A percentile compares a stretch with the other conserved stretches of the same genome.
Evolutionary conservation across 2,797 vertebrate genomes (phyloP).

Genomic region (Sphenopsis melanotis): DNA sequence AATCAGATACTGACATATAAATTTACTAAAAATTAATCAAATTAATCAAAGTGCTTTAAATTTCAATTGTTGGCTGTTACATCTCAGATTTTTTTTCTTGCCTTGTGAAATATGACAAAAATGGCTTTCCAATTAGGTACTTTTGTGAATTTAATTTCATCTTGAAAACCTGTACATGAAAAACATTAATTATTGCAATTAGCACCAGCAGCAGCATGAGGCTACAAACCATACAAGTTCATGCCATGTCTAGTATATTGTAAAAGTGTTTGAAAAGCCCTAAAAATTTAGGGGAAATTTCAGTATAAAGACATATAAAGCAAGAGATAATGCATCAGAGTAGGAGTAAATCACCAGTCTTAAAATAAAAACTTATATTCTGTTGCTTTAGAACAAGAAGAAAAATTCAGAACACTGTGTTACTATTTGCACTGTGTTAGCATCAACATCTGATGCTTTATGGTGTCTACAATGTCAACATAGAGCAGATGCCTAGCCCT

Average conservation of each 20-base stretch:
- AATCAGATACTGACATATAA: background rate
- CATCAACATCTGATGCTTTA: conserved; percentile 1
- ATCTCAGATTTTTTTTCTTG: background rate
- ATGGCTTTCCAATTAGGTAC: background rate
- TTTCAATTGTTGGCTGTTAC: background rate
- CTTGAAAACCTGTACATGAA: background rate
- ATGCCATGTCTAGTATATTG: background rate
- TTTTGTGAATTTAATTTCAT: background rate
- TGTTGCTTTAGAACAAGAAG: background rate
- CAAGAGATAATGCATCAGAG: background rate
- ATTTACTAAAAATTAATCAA: background rate
- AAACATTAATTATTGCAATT: background rate
- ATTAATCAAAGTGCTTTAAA: background rate
- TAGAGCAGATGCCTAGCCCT: conserved; percentile 17
- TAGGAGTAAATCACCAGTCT: background rate
- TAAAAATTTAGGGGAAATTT: background rate
- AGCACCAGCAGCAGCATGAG: background rate
- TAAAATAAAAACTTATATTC: background rate
- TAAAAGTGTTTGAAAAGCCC: background rate
- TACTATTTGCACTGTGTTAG: background rate
- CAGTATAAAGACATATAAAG: background rate
- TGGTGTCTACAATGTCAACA: conserved; percentile 26
- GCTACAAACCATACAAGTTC: background rate
- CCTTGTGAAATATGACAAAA: background rate
- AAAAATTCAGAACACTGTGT: background rate